Evolutionary conservation across 1,140 invertebrate genomes (phyloP).

Genomic region (Philotrypesis tridentata): DNA sequence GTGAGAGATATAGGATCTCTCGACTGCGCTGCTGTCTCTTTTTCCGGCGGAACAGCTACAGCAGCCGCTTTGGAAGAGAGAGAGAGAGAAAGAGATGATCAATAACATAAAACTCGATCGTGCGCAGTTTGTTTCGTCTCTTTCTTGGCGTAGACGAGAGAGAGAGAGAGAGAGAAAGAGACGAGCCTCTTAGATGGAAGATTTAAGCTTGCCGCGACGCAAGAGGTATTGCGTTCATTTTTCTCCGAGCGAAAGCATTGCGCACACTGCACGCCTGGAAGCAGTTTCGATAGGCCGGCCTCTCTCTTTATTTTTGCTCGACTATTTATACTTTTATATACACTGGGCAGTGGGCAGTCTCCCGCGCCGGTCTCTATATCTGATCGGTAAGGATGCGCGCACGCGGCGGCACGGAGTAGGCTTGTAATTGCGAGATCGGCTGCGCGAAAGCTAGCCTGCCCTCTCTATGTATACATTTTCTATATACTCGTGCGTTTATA

Average conservation of each 20-base stretch:
- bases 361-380: not conserved
- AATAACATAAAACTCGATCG: slow-evolving; percentile 45
- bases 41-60: not conserved
- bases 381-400: not conserved
- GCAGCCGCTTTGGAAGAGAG: not conserved
- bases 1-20: not conserved
- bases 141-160: too few species aligned
- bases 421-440: not conserved
- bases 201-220: slow-evolving; percentile 16
- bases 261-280: not conserved
- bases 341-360: not conserved
- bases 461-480: too few species aligned
- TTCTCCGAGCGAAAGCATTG: slow-evolving; percentile 1
- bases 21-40: not conserved
- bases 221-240: slow-evolving; percentile 25
- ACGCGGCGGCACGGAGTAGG: too few species aligned
- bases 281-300: slow-evolving; percentile 2
- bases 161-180: too few species aligned
- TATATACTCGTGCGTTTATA: too few species aligned
- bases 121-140: slow-evolving; percentile 39
- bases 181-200: slow-evolving; percentile 26
- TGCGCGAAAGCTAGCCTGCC: too few species aligned
- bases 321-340: not conserved
- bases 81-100: slow-evolving; percentile 29
- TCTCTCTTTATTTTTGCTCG: not conserved